Evolutionary conservation across 2,888 invertebrate genomes (phyloP).

Genomic region (Cryptocheilus praepositus): DNA sequence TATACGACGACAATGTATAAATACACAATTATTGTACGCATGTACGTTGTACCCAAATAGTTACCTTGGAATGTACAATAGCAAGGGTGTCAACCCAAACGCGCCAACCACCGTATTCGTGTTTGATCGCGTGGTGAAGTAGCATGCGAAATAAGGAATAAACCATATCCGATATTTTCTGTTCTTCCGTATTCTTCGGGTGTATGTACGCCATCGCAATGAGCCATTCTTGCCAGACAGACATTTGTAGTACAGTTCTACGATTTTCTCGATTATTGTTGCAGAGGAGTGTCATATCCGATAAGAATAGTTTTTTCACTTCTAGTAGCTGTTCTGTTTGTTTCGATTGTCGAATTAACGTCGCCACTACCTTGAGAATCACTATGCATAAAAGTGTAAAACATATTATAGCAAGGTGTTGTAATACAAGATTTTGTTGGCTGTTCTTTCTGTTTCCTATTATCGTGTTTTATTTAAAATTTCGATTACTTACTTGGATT

Average conservation of each 20-base stretch:
- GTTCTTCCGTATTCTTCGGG: conserved; percentile 95
- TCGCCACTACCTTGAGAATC: conserved; percentile 99
- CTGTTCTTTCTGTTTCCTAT: not conserved
- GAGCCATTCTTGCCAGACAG: conserved; percentile 99
- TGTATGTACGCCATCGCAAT: conserved; percentile 99
- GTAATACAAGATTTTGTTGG: not conserved
- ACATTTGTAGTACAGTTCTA: conserved; percentile 98
- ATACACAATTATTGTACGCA: not conserved
- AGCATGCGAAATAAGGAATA: conserved; percentile 98
- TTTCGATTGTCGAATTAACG: conserved; percentile 96
- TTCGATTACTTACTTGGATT: conserved; percentile 89
- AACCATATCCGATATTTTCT: conserved; percentile 98
- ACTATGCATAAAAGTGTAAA: conserved; percentile 77
- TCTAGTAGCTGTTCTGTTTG: conserved; percentile 93
- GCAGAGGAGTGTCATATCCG: conserved; percentile 98
- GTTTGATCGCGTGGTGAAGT: conserved; percentile 98
- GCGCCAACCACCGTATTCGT: conserved; percentile 99
- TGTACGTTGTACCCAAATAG: conserved; percentile 24
- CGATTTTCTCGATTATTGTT: conserved; percentile 98
- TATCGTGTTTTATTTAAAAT: not conserved
- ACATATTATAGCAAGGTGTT: not conserved
- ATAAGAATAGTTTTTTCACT: conserved; percentile 96
- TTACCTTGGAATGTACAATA: conserved; percentile 98
- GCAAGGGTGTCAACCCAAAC: conserved; percentile 99
- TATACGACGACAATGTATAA: conserved; percentile 25